Percentiles rank a stretch among this genome's conserved stretches.
These are phyloP conservation scores for Lates japonicus DNA, from an alignment of 2,797 vertebrate species.

Conservation along the genomic window DNA sequence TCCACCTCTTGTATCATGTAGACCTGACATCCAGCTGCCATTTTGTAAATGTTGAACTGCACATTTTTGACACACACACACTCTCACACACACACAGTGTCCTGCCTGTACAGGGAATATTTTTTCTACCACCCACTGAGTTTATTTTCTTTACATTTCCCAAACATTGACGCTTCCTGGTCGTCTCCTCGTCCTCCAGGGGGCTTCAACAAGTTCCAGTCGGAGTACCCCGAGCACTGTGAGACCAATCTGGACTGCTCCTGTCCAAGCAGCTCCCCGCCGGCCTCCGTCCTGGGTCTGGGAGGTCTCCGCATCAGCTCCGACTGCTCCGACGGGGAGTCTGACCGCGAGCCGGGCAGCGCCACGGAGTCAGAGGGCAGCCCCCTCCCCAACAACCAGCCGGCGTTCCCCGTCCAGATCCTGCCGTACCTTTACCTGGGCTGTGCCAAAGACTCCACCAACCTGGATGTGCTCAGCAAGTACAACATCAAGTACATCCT, in stretches of 20 bases:
- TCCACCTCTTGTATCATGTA: not conserved
- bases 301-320: constrained; percentile 97
- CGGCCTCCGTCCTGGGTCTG: constrained; percentile 93
- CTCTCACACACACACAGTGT: not conserved
- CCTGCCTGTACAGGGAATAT: not conserved
- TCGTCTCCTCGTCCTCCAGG: constrained; percentile 66
- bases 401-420: constrained; percentile 98
- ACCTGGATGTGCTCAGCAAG: constrained; percentile 96
- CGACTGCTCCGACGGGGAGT: constrained; percentile 96
- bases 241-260: constrained; percentile 95
- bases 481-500: constrained; percentile 99
- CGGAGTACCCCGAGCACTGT: constrained; percentile 95
- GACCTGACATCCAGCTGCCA: constrained; percentile 23
- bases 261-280: constrained; percentile 93
- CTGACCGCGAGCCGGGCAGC: constrained; percentile 95
- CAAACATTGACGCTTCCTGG: not conserved
- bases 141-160: constrained; percentile 1
- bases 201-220: constrained; percentile 98
- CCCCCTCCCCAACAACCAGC: constrained; percentile 94
- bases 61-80: not conserved
- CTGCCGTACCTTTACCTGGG: constrained; percentile 97
- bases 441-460: constrained; percentile 98
- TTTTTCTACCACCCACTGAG: not conserved
- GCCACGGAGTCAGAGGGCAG: constrained; percentile 97
- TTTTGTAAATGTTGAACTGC: constrained; percentile 18